phyloP scores from a whole-genome alignment of 2,113 vertebrate genomes.

The Pithys albifrons region DNA sequence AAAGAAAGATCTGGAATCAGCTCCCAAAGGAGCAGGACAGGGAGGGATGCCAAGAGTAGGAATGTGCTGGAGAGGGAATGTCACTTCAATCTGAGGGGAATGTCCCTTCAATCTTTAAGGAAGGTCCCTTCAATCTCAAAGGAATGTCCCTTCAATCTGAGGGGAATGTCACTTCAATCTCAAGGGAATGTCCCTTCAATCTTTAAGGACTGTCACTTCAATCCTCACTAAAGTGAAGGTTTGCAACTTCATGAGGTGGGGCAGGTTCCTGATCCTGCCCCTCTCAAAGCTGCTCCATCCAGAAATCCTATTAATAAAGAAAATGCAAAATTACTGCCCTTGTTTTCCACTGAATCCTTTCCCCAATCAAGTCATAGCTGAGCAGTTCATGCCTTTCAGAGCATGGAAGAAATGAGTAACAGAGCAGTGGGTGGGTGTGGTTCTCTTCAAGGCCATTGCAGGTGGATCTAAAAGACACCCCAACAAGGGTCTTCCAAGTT shows the following conservation, averaged over 20 bases:
- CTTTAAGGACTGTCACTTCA: not conserved
- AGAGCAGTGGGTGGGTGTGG: rapidly evolving
- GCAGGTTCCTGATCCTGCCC: not conserved
- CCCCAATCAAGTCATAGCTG: rapidly evolving
- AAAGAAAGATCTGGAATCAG: not conserved
- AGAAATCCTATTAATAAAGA: not conserved
- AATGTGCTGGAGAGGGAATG: not conserved
- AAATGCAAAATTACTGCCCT: not conserved
- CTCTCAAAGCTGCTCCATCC: not conserved
- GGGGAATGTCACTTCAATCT: not conserved
- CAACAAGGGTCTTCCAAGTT: not conserved
- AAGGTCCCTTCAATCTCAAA: not conserved
- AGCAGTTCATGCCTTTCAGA: not conserved
- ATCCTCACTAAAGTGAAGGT: no score
- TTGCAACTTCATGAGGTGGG: not conserved
- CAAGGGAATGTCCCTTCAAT: not conserved
- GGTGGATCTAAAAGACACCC: not conserved
- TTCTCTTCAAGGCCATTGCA: not conserved
- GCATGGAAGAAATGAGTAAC: rapidly evolving
- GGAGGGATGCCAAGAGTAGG: not conserved
- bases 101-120: not conserved
- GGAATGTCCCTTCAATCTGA: not conserved
- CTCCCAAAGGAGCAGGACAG: not conserved
- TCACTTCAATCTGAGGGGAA: not conserved
- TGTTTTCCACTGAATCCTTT: not conserved